Evolutionary conservation across 2,888 invertebrate species (phyloP).

Genomic region (Argynnis bischoffii): DNA sequence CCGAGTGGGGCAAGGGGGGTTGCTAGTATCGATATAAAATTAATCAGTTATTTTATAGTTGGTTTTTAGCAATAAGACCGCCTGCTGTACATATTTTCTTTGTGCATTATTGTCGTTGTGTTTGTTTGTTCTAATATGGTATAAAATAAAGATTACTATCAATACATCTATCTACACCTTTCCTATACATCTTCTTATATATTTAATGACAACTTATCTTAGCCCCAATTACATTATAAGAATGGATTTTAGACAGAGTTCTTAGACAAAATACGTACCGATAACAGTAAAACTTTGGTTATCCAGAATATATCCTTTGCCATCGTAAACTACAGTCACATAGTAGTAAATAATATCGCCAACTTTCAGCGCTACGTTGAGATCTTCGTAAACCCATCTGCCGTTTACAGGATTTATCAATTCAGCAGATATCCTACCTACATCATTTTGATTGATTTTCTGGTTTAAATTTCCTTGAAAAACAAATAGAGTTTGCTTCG

Average conservation of each 20-base stretch:
- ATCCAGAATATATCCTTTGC: constrained; percentile 70
- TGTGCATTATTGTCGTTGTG: no score
- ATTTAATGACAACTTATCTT: no score
- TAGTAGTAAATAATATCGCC: constrained; percentile 84
- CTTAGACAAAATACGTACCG: constrained; percentile 51
- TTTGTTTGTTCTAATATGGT: no score
- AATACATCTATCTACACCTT: no score
- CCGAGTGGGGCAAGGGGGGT: no score
- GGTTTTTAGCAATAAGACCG: no score
- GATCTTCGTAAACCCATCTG: constrained; percentile 79
- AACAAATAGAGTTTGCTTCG: constrained; percentile 79
- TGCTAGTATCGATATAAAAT: no score
- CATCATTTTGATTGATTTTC: constrained; percentile 67
- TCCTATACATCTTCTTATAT: no score
- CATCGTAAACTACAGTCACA: constrained; percentile 80
- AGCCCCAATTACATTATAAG: no score
- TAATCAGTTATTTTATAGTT: no score
- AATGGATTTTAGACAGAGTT: neutral
- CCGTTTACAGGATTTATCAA: constrained; percentile 64
- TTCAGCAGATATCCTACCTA: constrained; percentile 80
- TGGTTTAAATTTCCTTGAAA: constrained; percentile 86
- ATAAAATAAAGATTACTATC: no score
- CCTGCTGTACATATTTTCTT: no score
- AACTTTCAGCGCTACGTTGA: constrained; percentile 62
- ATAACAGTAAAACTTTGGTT: constrained; percentile 62